Conservation (phyloP, 2,797 vertebrate species). For the Morelia viridis region DNA sequence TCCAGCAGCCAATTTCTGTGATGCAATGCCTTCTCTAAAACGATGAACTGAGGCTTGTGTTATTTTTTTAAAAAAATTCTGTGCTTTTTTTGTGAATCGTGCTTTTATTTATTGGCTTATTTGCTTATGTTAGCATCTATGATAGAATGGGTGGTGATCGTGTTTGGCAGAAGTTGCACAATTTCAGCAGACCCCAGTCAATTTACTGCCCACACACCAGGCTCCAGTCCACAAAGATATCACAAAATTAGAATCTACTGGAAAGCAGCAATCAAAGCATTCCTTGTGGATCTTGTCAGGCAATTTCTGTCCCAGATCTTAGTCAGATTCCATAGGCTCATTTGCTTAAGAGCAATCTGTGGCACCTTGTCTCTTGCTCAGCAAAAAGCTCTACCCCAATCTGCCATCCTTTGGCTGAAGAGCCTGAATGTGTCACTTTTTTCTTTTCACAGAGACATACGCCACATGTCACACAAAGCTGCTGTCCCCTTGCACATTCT, state of each 20-base stretch:
- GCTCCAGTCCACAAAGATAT: neutral
- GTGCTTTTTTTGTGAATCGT: neutral
- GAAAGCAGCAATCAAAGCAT: neutral
- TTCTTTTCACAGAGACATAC: neutral
- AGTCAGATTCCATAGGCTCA: constrained; percentile 1
- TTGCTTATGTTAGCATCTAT: too few species aligned
- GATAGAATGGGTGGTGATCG: neutral
- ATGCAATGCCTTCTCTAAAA: neutral
- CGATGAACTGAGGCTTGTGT: neutral
- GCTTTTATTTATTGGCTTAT: too few species aligned
- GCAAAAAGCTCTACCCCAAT: constrained; percentile 14
- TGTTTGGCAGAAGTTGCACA: neutral
- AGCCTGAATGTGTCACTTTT: neutral
- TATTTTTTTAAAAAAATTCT: neutral
- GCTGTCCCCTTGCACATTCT: constrained; percentile 33
- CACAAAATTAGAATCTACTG: neutral
- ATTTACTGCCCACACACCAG: neutral
- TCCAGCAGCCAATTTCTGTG: neutral
- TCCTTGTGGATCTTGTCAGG: neutral
- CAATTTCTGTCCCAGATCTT: neutral
- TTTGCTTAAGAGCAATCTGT: constrained; percentile 11
- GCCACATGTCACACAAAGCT: neutral
- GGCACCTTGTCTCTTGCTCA: neutral
- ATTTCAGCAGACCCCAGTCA: neutral
- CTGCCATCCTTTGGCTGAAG: neutral